Percentiles rank a stretch among this genome's conserved stretches.
These are phyloP conservation scores for Diprion similis DNA, from an alignment of 1,140 invertebrate species.

Conservation along the genomic window DNA sequence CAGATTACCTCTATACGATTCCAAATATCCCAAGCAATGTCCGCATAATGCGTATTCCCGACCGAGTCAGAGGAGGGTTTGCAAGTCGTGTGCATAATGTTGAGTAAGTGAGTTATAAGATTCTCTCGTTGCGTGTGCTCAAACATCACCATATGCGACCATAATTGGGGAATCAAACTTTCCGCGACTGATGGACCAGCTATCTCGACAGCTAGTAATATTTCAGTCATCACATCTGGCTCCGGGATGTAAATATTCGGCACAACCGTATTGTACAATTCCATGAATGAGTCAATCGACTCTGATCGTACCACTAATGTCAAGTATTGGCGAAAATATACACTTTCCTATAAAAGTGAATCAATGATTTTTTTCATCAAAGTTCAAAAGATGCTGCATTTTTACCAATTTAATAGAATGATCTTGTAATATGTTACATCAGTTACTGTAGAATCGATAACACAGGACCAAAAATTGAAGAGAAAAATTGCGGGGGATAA, in stretches of 20 bases:
- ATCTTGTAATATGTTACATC: no score
- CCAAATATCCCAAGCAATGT: slow-evolving; percentile 39
- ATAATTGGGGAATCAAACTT: slow-evolving; percentile 74
- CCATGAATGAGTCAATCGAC: slow-evolving; percentile 75
- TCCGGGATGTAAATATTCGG: slow-evolving; percentile 85
- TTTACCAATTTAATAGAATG: no score
- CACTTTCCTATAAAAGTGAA: slow-evolving; percentile 47
- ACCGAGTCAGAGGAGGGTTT: slow-evolving; percentile 8
- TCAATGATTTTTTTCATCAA: slow-evolving; percentile 24
- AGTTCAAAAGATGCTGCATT: slow-evolving; percentile 2
- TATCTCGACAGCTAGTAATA: slow-evolving; percentile 69
- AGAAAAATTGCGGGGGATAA: no score
- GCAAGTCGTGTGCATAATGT: slow-evolving; percentile 56
- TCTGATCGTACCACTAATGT: slow-evolving; percentile 66
- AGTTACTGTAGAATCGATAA: no score
- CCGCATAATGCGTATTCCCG: slow-evolving; percentile 28
- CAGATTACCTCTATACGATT: slow-evolving; percentile 34
- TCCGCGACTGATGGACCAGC: slow-evolving; percentile 59
- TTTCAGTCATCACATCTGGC: slow-evolving; percentile 72
- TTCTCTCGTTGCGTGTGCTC: slow-evolving; percentile 66
- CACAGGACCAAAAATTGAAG: no score
- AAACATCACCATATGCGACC: slow-evolving; percentile 80
- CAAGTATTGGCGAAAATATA: slow-evolving; percentile 64
- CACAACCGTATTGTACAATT: slow-evolving; percentile 75
- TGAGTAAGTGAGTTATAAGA: slow-evolving; percentile 63